Percentiles rank a stretch among this genome's conserved stretches.
phyloP scores from a whole-genome alignment of 2,888 invertebrate species.

The Oligia strigilis region DNA sequence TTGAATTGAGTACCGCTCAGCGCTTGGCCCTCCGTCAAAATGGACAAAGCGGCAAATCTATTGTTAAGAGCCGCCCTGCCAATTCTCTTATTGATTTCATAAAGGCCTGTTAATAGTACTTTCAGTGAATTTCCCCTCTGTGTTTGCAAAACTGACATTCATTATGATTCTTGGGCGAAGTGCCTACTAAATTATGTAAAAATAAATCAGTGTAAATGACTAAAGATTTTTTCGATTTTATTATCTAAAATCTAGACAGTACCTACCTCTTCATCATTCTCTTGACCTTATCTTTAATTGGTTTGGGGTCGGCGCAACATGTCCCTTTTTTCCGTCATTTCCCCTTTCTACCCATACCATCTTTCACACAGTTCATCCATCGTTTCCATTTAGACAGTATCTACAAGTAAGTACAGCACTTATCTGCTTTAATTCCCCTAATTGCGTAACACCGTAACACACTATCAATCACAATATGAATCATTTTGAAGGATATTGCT shows the following conservation, averaged over 20 bases:
- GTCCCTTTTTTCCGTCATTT: background rate
- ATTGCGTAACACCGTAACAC: too few relatives aligned
- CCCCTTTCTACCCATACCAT: background rate
- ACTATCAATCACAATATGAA: too few relatives aligned
- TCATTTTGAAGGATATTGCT: background rate
- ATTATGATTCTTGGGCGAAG: slow-evolving; percentile 4
- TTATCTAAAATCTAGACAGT: background rate
- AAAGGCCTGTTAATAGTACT: slow-evolving; percentile 39
- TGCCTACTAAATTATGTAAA: background rate
- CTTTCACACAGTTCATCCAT: background rate
- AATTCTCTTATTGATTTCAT: slow-evolving; percentile 62
- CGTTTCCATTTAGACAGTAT: background rate
- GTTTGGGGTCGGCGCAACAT: background rate
- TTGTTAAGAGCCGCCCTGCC: slow-evolving; percentile 55
- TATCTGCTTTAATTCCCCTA: background rate
- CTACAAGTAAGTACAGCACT: background rate
- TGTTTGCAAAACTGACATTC: slow-evolving; percentile 49
- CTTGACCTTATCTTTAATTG: background rate
- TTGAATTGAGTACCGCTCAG: slow-evolving; percentile 43
- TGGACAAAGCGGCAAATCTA: slow-evolving; percentile 56
- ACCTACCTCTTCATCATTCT: too few relatives aligned
- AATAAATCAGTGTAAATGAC: background rate
- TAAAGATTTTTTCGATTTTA: background rate
- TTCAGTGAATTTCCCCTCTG: slow-evolving; percentile 27
- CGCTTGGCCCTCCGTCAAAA: slow-evolving; percentile 37